phyloP scores from a whole-genome alignment of 2,888 invertebrate species.

The Diarsia dahlii region DNA sequence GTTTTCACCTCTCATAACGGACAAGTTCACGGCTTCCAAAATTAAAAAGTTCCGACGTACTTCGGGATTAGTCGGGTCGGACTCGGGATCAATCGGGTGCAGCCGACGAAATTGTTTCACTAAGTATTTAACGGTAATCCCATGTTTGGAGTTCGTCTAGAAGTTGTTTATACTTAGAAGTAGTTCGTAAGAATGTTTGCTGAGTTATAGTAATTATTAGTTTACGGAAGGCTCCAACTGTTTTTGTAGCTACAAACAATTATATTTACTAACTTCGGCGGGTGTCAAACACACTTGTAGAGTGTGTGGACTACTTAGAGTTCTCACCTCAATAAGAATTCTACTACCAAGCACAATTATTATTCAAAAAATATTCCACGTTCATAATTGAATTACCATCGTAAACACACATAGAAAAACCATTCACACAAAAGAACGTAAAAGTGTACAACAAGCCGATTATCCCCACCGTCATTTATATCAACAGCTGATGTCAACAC shows the following conservation, averaged over 20 bases:
- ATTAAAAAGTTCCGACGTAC: constrained; percentile 60
- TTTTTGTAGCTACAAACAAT: constrained; percentile 17
- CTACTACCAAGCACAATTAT: background rate
- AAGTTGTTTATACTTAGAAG: constrained; percentile 41
- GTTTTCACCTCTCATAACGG: constrained; percentile 67
- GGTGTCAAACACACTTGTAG: background rate
- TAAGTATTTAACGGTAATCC: constrained; percentile 54
- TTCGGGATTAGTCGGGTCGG: constrained; percentile 45
- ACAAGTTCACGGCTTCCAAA: constrained; percentile 49
- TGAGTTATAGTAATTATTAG: constrained; percentile 39
- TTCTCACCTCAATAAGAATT: background rate
- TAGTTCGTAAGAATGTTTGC: constrained; percentile 36
- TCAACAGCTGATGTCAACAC: constrained; percentile 54
- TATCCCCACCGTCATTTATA: constrained; percentile 26
- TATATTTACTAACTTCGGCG: background rate
- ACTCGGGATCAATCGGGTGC: constrained; percentile 59
- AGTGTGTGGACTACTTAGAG: background rate
- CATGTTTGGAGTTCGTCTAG: constrained; percentile 21
- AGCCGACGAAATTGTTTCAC: constrained; percentile 51
- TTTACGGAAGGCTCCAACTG: constrained; percentile 10
- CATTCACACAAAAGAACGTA: background rate
- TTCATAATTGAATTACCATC: background rate
- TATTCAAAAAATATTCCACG: background rate
- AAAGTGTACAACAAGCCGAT: background rate
- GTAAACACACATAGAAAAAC: background rate